Percentiles rank a stretch among this genome's conserved stretches.
Conservation (phyloP, 2,113 vertebrate genomes). For the Corythornis cristatus region DNA sequence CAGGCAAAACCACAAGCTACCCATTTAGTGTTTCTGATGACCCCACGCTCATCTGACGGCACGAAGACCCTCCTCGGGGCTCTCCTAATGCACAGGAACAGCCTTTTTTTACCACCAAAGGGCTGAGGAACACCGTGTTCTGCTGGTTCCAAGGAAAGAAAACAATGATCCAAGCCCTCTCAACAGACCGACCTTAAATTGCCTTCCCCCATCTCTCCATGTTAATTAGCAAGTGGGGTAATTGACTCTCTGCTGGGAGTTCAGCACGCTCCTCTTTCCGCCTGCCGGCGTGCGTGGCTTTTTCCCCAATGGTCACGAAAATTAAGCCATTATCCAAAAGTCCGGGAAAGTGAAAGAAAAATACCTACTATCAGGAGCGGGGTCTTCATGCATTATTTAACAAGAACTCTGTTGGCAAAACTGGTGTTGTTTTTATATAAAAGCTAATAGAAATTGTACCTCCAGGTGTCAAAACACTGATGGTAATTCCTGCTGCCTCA, state of each 20-base stretch:
- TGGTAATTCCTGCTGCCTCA: slow-evolving; percentile 69
- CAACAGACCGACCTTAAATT: not conserved
- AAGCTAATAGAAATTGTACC: slow-evolving; percentile 74
- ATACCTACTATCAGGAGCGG: slow-evolving; percentile 1
- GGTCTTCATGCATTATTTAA: slow-evolving; percentile 74
- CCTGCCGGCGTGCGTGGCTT: rapidly evolving
- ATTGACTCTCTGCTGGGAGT: not conserved
- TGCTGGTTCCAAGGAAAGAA: not conserved
- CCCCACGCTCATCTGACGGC: rapidly evolving
- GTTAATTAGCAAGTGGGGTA: slow-evolving; percentile 8
- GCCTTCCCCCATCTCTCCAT: not conserved
- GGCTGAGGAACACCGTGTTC: not conserved
- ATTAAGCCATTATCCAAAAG: slow-evolving; percentile 27
- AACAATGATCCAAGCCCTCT: not conserved
- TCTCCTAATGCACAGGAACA: not conserved
- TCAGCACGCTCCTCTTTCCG: rapidly evolving
- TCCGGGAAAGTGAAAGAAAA: slow-evolving; percentile 35
- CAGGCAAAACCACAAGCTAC: not conserved
- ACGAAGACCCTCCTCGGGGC: rapidly evolving
- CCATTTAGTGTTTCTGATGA: not conserved
- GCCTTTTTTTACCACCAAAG: not conserved
- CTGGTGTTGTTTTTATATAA: slow-evolving; percentile 70
- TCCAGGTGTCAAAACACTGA: slow-evolving; percentile 74
- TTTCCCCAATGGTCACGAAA: not conserved
- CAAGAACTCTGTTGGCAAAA: slow-evolving; percentile 55